Evolutionary conservation across 2,113 vertebrate genomes (phyloP), one percentile per base, ranked within the genome.

Genomic region (Cettia cetti): DNA sequence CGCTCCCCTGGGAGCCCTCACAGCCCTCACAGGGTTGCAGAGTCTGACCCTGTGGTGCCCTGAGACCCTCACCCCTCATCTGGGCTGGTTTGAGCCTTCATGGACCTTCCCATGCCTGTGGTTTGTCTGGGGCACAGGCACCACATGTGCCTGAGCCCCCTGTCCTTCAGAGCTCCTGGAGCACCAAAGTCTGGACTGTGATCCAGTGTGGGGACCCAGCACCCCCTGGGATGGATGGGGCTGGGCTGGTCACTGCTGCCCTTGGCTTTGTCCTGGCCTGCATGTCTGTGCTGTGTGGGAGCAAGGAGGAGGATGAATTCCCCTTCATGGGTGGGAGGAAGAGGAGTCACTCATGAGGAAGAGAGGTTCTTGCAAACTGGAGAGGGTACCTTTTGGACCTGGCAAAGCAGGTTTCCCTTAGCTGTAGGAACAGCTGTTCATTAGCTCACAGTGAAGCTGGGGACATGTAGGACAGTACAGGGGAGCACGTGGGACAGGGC

Each of bases 111-210:
- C 0, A 0, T 68, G 27, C 20, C 4, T 3, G 17, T 54, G 42
- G 7, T 39, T 83, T 60, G 15, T 31, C 49, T 64, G 45, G 24
- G 26, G 22, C n/a, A 74, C 63, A 33, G 60, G 40, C 22, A 26
- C 31, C 0, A 7, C 1, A 2, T 37, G 44, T 68, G 33, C 23
- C 57, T 0, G 0, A 33, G 35, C 37, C 3, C 37, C 26, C 13
- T 10, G 24, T 31, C 40, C 68, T 80, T 35, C 0, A 1, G 37
- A 30, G 59, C 40, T 56, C 53, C 83, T 52, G 80, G 35, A 76
- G 59, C 53, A 45, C 19, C 59, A 39, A 40, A 60, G 63, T n/a
- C 70, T 0, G 0, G 0, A 28, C 17, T 66, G 61, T 1, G 9
- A 66, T 40, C 40, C 3, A 4, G 2, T 20, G 24, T 76, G 44